phyloP scores from a whole-genome alignment of 2,797 vertebrate genomes.

The Odontamblyopus rebecca region DNA sequence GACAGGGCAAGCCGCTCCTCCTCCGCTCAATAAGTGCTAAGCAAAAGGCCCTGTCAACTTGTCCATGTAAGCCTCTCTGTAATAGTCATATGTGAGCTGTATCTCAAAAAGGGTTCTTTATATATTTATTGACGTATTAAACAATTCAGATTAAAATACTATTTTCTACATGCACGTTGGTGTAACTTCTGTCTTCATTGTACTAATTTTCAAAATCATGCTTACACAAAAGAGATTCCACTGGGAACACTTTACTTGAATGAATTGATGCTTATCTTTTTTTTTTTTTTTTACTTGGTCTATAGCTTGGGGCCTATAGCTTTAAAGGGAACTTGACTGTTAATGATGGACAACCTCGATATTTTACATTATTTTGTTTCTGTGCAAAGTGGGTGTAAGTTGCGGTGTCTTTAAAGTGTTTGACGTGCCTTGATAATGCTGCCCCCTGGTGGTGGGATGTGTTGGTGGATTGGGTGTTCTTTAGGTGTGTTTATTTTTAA shows the following conservation, averaged over 20 bases:
- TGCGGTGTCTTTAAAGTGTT: constrained; percentile 23
- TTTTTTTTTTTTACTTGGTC: background rate
- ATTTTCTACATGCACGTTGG: background rate
- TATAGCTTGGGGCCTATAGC: background rate
- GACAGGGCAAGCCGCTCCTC: constrained; percentile 18
- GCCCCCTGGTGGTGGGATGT: constrained; percentile 48
- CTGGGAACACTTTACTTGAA: constrained; percentile 27
- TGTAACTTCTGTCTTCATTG: background rate
- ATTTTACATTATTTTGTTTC: constrained; percentile 13
- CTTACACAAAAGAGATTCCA: constrained; percentile 5
- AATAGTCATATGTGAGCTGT: background rate
- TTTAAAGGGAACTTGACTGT: constrained; percentile 11
- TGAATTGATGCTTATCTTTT: constrained; percentile 10
- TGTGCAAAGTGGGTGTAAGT: constrained; percentile 34
- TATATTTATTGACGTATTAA: background rate
- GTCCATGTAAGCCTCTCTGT: background rate
- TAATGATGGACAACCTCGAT: background rate
- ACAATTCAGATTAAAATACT: constrained; percentile 12
- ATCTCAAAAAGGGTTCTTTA: background rate
- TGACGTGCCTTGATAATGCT: constrained; percentile 60
- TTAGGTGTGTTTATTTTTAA: background rate
- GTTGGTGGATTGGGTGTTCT: constrained; percentile 19
- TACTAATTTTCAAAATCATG: background rate
- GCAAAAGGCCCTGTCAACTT: constrained; percentile 16
- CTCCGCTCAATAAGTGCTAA: constrained; percentile 21